phyloP scores from a whole-genome alignment of 2,113 vertebrate genomes.

The Eurypyga helias region DNA sequence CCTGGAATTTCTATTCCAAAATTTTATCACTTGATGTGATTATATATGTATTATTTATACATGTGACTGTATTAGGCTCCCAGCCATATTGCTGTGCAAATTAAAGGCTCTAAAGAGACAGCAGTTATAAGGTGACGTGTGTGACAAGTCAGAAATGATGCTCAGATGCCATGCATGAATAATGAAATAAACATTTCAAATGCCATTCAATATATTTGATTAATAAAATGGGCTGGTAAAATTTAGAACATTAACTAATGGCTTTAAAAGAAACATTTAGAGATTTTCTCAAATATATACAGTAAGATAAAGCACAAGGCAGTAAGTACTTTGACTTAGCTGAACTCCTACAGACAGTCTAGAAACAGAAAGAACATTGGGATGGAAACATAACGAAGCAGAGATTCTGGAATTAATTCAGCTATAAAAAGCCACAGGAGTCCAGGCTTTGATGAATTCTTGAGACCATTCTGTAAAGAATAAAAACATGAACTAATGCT shows the following conservation, averaged over 20 bases:
- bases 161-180: not conserved
- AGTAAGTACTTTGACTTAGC: not conserved
- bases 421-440: conserved; percentile 9
- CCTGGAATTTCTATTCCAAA: not conserved
- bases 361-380: conserved; percentile 12
- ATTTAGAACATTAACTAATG: not conserved
- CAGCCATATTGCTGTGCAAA: not conserved
- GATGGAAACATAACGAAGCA: not conserved
- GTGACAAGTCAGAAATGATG: not conserved
- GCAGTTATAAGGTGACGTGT: not conserved
- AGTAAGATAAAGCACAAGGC: not conserved
- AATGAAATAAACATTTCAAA: not conserved
- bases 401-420: conserved; percentile 39
- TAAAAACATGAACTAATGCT: not conserved
- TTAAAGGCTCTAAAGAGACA: not conserved
- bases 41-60: not conserved
- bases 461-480: not conserved
- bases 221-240: not conserved
- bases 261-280: not conserved
- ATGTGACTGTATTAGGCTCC: not conserved
- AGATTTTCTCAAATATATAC: not conserved
- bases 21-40: not conserved
- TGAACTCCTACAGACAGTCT: not conserved
- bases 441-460: not conserved
- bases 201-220: not conserved